These are phyloP conservation scores for Collichthys lucidus DNA, from an alignment of 2,113 vertebrate species.

Conservation along the genomic window DNA sequence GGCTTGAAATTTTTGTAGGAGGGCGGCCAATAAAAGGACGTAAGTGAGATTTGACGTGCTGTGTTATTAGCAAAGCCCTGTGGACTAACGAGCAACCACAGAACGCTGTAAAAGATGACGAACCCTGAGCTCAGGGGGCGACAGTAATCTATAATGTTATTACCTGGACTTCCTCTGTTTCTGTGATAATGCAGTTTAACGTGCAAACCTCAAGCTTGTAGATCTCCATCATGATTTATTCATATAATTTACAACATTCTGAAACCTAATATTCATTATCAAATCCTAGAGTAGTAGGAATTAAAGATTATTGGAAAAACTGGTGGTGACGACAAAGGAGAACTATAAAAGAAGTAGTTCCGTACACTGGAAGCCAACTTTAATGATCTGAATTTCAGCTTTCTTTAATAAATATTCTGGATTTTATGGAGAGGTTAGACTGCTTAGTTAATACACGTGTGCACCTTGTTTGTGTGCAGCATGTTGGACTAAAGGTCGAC, in stretches of 20 bases:
- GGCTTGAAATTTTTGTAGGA: conserved; percentile 26
- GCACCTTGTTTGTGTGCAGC: no score
- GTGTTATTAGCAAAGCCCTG: conserved; percentile 24
- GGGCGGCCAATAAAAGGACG: conserved; percentile 38
- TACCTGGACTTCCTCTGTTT: conserved; percentile 25
- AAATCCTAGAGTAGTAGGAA: neutral
- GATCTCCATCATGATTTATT: neutral
- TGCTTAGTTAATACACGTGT: no score
- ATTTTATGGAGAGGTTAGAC: no score
- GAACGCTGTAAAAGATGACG: conserved; percentile 40
- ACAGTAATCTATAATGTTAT: conserved; percentile 26
- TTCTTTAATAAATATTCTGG: no score
- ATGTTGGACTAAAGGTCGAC: no score
- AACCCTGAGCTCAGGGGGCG: conserved; percentile 46
- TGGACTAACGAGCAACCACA: conserved; percentile 1
- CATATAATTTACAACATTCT: neutral
- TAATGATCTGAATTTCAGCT: no score
- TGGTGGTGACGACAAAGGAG: neutral
- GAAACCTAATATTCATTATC: neutral
- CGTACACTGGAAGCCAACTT: no score
- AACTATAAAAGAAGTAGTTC: neutral
- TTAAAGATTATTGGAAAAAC: conserved; percentile 1
- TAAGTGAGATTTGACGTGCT: conserved; percentile 41
- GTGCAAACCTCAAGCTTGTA: neutral
- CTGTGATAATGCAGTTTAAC: neutral